phyloP scores from a whole-genome alignment of 2,888 invertebrate genomes.

The Ariolimax columbianus region DNA sequence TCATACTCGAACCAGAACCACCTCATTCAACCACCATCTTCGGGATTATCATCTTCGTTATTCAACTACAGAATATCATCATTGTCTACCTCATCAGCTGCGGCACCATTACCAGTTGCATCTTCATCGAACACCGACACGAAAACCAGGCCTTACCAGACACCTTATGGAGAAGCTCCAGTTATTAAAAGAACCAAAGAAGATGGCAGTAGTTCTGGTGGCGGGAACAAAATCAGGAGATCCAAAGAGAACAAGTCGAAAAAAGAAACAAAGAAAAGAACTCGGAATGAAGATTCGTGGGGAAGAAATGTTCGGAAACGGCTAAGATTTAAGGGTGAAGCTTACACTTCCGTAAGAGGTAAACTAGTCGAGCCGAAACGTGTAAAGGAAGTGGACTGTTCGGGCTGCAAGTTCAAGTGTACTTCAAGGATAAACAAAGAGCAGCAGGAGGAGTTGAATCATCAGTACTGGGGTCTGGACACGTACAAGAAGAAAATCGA shows the following conservation, averaged over 20 bases:
- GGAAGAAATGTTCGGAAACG: slow-evolving; percentile 45
- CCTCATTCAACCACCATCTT: slow-evolving; percentile 30
- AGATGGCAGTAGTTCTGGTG: neutral
- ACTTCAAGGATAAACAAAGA: slow-evolving; percentile 40
- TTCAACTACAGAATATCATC: slow-evolving; percentile 35
- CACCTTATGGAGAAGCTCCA: neutral
- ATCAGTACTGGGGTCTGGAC: slow-evolving; percentile 40
- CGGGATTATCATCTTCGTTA: slow-evolving; percentile 39
- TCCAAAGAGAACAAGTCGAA: slow-evolving; percentile 25
- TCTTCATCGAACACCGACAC: slow-evolving; percentile 19
- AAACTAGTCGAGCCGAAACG: slow-evolving; percentile 43
- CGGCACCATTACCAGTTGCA: slow-evolving; percentile 8
- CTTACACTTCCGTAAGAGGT: slow-evolving; percentile 47
- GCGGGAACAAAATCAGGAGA: neutral
- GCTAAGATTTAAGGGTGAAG: slow-evolving; percentile 46
- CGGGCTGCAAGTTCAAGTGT: slow-evolving; percentile 49
- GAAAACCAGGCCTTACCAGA: neutral
- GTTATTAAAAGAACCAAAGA: neutral
- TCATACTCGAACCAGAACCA: slow-evolving; percentile 26
- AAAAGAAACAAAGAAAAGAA: slow-evolving; percentile 46
- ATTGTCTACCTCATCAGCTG: slow-evolving; percentile 6
- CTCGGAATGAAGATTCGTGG: slow-evolving; percentile 50
- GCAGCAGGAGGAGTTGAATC: slow-evolving; percentile 27
- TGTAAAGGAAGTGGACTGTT: slow-evolving; percentile 46
- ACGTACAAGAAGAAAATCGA: slow-evolving; percentile 45